phyloP scores from a whole-genome alignment of 2,797 vertebrate genomes.

The Prionace glauca region DNA sequence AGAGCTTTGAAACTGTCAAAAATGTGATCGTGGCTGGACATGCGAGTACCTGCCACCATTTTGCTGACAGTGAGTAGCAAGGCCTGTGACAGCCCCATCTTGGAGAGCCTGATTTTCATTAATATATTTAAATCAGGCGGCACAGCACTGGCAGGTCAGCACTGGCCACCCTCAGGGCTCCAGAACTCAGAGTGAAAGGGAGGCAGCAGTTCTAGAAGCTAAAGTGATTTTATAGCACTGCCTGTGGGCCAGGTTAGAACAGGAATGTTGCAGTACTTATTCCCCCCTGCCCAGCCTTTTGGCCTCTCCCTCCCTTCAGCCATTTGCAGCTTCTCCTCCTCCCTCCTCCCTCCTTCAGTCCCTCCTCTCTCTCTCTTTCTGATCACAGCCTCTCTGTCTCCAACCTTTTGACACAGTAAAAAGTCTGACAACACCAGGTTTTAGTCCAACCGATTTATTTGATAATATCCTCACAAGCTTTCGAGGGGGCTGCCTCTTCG shows the following conservation, averaged over 20 bases:
- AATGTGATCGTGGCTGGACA: background rate
- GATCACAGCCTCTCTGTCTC: background rate
- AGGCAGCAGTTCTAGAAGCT: background rate
- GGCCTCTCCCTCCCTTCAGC: background rate
- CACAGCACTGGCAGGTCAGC: no score
- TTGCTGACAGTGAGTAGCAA: background rate
- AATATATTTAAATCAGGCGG: background rate
- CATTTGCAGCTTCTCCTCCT: background rate
- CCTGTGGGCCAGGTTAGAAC: background rate
- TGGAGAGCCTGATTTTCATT: background rate
- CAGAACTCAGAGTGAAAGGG: background rate
- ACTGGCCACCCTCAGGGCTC: background rate
- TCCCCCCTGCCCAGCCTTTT: no score
- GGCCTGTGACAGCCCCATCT: background rate
- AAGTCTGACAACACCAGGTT: no score
- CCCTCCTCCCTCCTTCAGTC: background rate
- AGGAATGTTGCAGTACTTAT: background rate
- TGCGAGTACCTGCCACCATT: no score
- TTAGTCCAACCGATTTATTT: no score
- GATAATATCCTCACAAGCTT: no score
- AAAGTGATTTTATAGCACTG: background rate
- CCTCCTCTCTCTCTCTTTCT: no score
- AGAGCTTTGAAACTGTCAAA: background rate
- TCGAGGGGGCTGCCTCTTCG: no score
- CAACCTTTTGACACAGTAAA: background rate